Percentiles rank a stretch among this genome's conserved stretches.
Evolutionary conservation across 2,113 vertebrate genomes (phyloP).

Genomic region (Amblyornis subalaris): DNA sequence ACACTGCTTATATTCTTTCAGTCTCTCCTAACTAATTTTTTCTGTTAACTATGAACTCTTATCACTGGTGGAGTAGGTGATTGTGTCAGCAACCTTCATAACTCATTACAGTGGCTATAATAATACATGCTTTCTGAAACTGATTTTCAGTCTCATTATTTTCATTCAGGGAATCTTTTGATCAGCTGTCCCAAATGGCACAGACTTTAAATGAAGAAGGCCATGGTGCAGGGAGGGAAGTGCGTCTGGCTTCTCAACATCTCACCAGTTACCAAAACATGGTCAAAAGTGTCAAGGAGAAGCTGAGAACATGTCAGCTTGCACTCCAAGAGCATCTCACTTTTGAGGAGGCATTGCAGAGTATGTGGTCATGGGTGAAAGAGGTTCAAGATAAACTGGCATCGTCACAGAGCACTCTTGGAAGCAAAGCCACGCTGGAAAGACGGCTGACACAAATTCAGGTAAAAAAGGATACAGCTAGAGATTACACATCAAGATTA

Average conservation of each 20-base stretch:
- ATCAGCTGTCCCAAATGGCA: conserved; percentile 83
- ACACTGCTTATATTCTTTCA: not conserved
- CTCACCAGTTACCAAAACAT: conserved; percentile 83
- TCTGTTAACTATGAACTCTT: not conserved
- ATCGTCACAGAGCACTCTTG: conserved; percentile 81
- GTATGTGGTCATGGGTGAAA: conserved; percentile 86
- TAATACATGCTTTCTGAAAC: not conserved
- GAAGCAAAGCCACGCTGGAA: conserved; percentile 83
- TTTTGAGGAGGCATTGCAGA: conserved; percentile 86
- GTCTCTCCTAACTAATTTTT: not conserved
- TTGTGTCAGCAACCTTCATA: not conserved
- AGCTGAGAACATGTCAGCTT: conserved; percentile 79
- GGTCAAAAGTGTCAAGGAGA: conserved; percentile 80
- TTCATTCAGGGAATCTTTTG: conserved; percentile 82
- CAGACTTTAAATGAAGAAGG: conserved; percentile 83
- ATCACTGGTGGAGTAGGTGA: not conserved
- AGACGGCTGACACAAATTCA: conserved; percentile 83
- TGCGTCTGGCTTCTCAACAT: conserved; percentile 77
- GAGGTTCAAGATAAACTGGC: conserved; percentile 82
- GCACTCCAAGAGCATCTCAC: conserved; percentile 89
- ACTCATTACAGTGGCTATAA: not conserved
- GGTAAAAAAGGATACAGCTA: conserved; percentile 66
- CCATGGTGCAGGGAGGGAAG: conserved; percentile 77
- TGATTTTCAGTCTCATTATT: not conserved
- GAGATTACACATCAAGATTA: not conserved